Evolutionary conservation across 2,113 vertebrate genomes (phyloP), one percentile per base, ranked within the genome.

Genomic region (Phycodurus eques): DNA sequence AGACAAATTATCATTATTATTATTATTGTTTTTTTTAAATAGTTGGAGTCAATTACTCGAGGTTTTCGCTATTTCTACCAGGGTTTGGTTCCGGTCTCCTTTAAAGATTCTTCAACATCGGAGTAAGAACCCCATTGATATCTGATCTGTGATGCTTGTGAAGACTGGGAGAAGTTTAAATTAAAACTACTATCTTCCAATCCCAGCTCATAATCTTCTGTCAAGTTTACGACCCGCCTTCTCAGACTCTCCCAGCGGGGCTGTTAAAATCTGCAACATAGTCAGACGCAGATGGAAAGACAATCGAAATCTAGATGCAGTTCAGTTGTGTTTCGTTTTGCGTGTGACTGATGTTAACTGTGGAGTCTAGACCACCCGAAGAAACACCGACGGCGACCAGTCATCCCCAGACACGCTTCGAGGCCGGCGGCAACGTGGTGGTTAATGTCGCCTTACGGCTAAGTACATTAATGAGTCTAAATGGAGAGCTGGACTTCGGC

Each of bases 271-370:
- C 57, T 43, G 46, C 15, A 65, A 64, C 64, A 68, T 51, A 22
- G 68, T 71, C 62, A 47, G 12, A 63, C 22, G 19, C 75, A 70
- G 62, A 87, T 72, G 83, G 83, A 15, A 51, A 51, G 49, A 51
- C 49, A 51, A 27, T 83, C 82, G 87, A 86, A 82, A 86, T 88
- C 76, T 85, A 88, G 79, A 75, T n/a, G 56, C 3, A 2, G 72
- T 74, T 80, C 33, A 76, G 76, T 76, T 77, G 84, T 77, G 80
- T 73, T 79, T 83, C 76, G 79, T 73, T 83, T 77, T 19, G 15
- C 75, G 72, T 72, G 19, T 76, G 82, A 85, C 67, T 79, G 87
- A 80, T 72, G 72, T 57, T 66, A 84, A 85, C 87, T 87, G 86
- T 79, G 83, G 83, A 81, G 78, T 76, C 76, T 70, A 67, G 74